Percentiles rank a stretch among this genome's conserved stretches.
phyloP scores from a whole-genome alignment of 2,113 vertebrate genomes.

The Psittacula cyanocephala region DNA sequence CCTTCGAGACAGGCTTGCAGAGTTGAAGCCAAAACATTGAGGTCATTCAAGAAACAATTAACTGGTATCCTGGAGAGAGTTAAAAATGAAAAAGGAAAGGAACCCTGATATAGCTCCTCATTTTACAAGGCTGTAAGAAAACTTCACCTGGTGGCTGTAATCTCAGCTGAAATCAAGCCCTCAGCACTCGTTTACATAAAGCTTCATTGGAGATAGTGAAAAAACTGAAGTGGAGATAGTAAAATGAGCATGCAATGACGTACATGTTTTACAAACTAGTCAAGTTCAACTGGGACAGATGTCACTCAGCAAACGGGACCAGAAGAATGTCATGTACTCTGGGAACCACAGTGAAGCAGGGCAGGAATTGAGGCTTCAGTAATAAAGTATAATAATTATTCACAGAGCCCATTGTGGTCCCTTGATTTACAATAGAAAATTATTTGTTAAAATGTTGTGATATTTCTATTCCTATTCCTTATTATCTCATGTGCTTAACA shows the following conservation, averaged over 20 bases:
- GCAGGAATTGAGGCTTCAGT: not conserved
- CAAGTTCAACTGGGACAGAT: not conserved
- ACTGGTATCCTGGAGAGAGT: constrained; percentile 55
- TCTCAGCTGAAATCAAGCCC: not conserved
- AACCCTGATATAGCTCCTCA: not conserved
- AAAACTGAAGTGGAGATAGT: not conserved
- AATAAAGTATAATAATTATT: not conserved
- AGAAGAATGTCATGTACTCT: not conserved
- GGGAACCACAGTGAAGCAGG: not conserved
- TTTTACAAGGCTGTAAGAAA: not conserved
- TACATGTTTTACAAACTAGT: not conserved
- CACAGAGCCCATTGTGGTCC: rapidly evolving
- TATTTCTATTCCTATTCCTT: not conserved
- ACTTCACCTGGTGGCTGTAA: not conserved
- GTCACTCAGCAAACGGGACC: not conserved
- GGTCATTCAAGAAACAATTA: constrained; percentile 46
- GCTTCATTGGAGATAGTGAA: not conserved
- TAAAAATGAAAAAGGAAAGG: not conserved
- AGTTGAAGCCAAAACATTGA: constrained; percentile 55
- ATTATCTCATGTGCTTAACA: not conserved
- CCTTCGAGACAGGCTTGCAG: constrained; percentile 45
- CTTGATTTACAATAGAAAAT: not conserved
- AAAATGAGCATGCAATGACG: not conserved
- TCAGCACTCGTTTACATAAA: rapidly evolving
- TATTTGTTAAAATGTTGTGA: not conserved